phyloP scores from a whole-genome alignment of 2,797 vertebrate species.

The Schizopygopsis pylzovi region DNA sequence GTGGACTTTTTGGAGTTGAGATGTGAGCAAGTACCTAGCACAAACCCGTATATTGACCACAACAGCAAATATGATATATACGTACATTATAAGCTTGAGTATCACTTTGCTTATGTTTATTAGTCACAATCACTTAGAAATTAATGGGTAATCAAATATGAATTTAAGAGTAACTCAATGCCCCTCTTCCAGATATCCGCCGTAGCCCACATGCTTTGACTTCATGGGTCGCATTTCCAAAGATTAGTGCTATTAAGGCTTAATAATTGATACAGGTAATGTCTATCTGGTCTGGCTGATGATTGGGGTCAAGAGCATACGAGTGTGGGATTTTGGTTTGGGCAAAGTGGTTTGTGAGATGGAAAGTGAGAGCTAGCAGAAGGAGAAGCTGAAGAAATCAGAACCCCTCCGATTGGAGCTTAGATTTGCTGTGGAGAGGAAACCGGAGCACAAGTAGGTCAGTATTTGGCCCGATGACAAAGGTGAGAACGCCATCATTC shows the following conservation, averaged over 20 bases:
- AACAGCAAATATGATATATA: slow-evolving; percentile 15
- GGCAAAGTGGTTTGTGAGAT: slow-evolving; percentile 33
- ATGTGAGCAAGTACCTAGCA: background rate
- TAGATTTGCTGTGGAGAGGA: slow-evolving; percentile 45
- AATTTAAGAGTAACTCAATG: slow-evolving; percentile 39
- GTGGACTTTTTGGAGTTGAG: background rate
- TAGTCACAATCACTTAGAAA: slow-evolving; percentile 23
- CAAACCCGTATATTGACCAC: background rate
- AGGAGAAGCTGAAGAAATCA: slow-evolving; percentile 53
- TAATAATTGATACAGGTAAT: slow-evolving; percentile 59
- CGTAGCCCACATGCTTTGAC: background rate
- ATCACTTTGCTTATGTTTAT: slow-evolving; percentile 6
- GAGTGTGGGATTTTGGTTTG: slow-evolving; percentile 3
- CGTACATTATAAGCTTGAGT: background rate
- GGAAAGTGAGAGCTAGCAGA: slow-evolving; percentile 58
- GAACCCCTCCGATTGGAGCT: slow-evolving; percentile 39
- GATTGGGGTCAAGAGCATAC: slow-evolving; percentile 33
- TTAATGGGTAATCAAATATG: slow-evolving; percentile 37
- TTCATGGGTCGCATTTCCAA: slow-evolving; percentile 31
- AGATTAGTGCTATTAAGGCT: slow-evolving; percentile 40
- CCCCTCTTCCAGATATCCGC: slow-evolving; percentile 5
- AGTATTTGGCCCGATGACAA: slow-evolving; percentile 28
- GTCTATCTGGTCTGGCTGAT: slow-evolving; percentile 46
- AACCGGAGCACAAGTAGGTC: slow-evolving; percentile 53
- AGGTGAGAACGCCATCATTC: slow-evolving; percentile 34